phyloP scores from a whole-genome alignment of 2,797 vertebrate genomes.

The Sebastolobus alascanus region DNA sequence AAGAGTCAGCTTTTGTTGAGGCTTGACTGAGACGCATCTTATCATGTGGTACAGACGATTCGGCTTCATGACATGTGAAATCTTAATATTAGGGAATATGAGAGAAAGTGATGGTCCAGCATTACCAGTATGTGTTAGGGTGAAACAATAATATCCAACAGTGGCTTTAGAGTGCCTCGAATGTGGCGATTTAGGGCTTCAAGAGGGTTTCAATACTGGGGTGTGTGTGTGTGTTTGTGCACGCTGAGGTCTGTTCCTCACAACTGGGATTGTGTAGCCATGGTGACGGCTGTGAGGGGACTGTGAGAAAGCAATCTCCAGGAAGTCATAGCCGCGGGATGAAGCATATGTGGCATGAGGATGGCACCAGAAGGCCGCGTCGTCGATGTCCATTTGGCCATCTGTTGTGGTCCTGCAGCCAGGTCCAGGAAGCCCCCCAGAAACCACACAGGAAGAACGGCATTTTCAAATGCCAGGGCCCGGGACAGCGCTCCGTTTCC shows the following conservation, averaged over 20 bases:
- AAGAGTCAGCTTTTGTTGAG: constrained; percentile 51
- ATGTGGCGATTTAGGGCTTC: constrained; percentile 43
- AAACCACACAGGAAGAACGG: constrained; percentile 68
- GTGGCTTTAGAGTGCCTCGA: constrained; percentile 34
- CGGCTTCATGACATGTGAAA: constrained; percentile 42
- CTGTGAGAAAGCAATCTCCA: constrained; percentile 80
- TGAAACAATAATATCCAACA: constrained; percentile 55
- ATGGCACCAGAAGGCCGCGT: constrained; percentile 83
- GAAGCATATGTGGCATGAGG: constrained; percentile 86
- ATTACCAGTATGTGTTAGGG: constrained; percentile 34
- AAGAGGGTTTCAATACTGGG: constrained; percentile 30
- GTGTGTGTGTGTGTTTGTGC: constrained; percentile 11
- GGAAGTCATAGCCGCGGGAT: constrained; percentile 82
- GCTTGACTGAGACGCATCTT: constrained; percentile 53
- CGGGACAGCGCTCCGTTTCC: constrained; percentile 52
- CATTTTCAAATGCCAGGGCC: constrained; percentile 73
- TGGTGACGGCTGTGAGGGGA: constrained; percentile 76
- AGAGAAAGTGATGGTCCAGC: constrained; percentile 8
- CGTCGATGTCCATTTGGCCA: constrained; percentile 86
- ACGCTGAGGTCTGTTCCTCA: constrained; percentile 41
- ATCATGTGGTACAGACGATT: constrained; percentile 39
- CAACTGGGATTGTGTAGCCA: constrained; percentile 69
- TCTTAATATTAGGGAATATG: constrained; percentile 46
- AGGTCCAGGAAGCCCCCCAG: constrained; percentile 72
- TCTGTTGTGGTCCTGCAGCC: constrained; percentile 77